Evolutionary conservation across 1,140 invertebrate genomes (phyloP), one percentile per base, ranked within the genome.

Genomic region (Latrodectus geometricus): DNA sequence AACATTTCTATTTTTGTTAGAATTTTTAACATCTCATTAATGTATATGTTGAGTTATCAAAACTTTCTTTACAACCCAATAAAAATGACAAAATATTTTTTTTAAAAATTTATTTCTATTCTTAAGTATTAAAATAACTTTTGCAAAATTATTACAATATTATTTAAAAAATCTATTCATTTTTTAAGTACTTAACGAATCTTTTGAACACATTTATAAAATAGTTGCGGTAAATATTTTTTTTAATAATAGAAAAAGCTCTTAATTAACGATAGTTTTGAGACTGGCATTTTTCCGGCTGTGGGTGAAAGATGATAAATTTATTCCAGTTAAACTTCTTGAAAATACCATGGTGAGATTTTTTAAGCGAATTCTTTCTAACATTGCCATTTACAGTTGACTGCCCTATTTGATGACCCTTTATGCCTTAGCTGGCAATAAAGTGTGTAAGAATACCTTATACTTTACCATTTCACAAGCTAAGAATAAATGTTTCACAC

Each of bases 401-500:
- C 70, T 83, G 70, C 70, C 54, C 72, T 66, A 74, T 83, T 83
- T 83, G 81, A 83, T 83, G 70, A 83, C 72, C 81, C 72, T 75
- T 74, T 74, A 65, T 75, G 81, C 78, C 54, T 72, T 81, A 69
- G 78, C 81, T 83, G 52, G 81, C 81, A 83, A 83, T 83, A 83
- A 83, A 83, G 81, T 83, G 35, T 35, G 72, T 74, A 83, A 74
- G 81, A 52, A 83, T 74, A 73, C 81, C 81, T 83, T 56, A 70
- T 72, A 83, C 81, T 83, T 83, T 83, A 56, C 81, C 81, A 83
- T 83, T 83, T 83, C 81, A 79, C 72, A 74, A 75, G 72, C 81
- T 83, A n/a, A 75, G 81, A 48, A 83, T 83, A 83, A 83, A 83
- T 83, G 81, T 74, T 75, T 75, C 81, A 83, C 81, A 83, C 81